Percentiles rank a stretch among this genome's conserved stretches.
Conservation (phyloP, 1,140 invertebrate species). For the Micrasema minimum region DNA sequence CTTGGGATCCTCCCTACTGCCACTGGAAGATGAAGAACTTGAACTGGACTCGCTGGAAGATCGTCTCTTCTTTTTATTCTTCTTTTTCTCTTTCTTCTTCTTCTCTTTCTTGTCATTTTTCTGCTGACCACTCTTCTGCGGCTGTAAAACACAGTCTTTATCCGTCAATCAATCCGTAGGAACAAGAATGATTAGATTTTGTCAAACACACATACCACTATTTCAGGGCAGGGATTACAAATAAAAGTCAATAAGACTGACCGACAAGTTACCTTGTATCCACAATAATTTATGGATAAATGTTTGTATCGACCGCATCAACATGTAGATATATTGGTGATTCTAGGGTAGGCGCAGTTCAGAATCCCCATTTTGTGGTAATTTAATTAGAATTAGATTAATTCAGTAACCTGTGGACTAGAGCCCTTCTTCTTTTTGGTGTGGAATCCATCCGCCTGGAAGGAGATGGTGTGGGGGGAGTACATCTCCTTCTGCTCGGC, state of each 20-base stretch:
- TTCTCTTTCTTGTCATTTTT: constrained; percentile 56
- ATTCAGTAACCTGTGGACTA: constrained; percentile 35
- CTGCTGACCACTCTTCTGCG: constrained; percentile 32
- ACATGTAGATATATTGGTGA: too few species aligned
- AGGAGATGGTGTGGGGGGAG: constrained; percentile 58
- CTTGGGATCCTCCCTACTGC: constrained; percentile 60
- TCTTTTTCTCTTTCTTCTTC: constrained; percentile 71
- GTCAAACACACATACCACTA: too few species aligned
- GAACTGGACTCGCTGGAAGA: constrained; percentile 62
- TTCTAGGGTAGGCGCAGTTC: too few species aligned
- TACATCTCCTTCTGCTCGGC: constrained; percentile 5
- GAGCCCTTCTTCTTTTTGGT: constrained; percentile 55
- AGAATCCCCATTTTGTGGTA: too few species aligned
- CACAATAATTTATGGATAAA: too few species aligned
- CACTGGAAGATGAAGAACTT: constrained; percentile 62
- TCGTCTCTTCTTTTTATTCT: constrained; percentile 70
- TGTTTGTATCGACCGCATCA: too few species aligned
- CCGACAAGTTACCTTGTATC: too few species aligned
- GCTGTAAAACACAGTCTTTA: constrained; percentile 35
- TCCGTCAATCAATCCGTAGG: too few species aligned
- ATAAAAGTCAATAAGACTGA: too few species aligned
- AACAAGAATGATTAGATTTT: too few species aligned
- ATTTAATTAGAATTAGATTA: too few species aligned
- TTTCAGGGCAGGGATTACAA: too few species aligned
- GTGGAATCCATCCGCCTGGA: constrained; percentile 63